Base-by-base conservation (phyloP, 2,113 vertebrate genomes). In the Xiphophorus couchianus region DNA sequence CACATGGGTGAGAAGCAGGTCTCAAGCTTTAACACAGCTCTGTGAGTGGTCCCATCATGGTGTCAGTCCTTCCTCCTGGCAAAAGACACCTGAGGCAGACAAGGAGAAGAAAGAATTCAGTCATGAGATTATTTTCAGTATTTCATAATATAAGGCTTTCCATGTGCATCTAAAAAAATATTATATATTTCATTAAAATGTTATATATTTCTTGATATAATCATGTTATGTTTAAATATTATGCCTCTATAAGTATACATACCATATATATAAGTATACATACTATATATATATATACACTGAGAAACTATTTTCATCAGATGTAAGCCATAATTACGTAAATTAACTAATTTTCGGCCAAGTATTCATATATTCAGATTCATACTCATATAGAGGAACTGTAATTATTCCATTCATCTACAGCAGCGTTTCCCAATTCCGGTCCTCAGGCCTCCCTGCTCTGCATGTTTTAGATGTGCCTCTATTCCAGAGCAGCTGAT, bases 1-100 rank as follows among this genome's bases (percentile, higher is more conserved):
- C 88, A 89, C 69, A 65, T 33, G 64, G 84, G 83, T 92, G 93
- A 90, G 78, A 91, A 64, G 62, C 88, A 81, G 80, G 70, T 63
- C 62, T 86, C 82, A 35, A 81, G 80, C 69, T 85, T 62, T 83
- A 79, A 71, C 78, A 77, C 66, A 10, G 44, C 35, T 62, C 44
- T 66, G 74, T 73, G 67, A 77, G 61, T 14, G 69, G 60, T 87
- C 67, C 82, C 90, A 93, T 92, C 68, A 39, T 73, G 70, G 79
- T 79, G 87, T 82, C 80, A 90, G 37, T 27, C 62, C 39, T 67
- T 33, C 68, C 61, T 78, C 54, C 31, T 17, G 54, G 35, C 44
- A 78, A 44, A 61, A 54, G 69, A 76, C 74, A 90, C 82, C 90
- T 93, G 90, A 83, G 86, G 58, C 13, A 78, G 30, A 44, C 73